phyloP scores from a whole-genome alignment of 2,797 vertebrate species.

The Spinus olivaceus region DNA sequence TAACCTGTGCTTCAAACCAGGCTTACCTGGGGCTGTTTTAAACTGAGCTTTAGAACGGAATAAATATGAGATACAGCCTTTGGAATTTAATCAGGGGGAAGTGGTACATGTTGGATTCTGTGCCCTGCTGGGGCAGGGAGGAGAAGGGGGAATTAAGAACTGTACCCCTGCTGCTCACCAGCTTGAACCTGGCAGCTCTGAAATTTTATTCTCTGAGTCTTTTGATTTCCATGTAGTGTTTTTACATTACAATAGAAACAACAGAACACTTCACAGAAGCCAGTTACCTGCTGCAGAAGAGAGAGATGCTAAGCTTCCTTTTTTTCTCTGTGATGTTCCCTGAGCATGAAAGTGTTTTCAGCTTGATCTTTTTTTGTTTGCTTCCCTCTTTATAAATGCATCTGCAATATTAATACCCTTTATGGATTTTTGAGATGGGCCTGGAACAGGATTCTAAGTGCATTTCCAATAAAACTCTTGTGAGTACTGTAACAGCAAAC shows the following conservation, averaged over 20 bases:
- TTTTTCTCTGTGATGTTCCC: not conserved
- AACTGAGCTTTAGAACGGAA: not conserved
- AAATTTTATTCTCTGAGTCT: not conserved
- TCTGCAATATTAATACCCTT: not conserved
- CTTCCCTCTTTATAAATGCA: not conserved
- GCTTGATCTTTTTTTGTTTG: not conserved
- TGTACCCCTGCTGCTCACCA: not conserved
- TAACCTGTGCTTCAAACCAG: not conserved
- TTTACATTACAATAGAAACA: conserved; percentile 52
- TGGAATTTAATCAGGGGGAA: not conserved
- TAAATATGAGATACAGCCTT: not conserved
- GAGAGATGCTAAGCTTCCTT: not conserved
- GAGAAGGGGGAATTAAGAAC: not conserved
- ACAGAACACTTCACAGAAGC: conserved; percentile 26
- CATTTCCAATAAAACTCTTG: not conserved
- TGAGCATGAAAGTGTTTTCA: conserved; percentile 37
- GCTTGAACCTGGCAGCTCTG: not conserved
- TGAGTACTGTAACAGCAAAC: not conserved
- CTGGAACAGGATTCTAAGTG: not conserved
- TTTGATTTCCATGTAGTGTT: not conserved
- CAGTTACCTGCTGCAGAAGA: conserved; percentile 8
- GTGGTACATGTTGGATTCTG: not conserved
- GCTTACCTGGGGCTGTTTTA: not conserved
- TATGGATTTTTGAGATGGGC: not conserved
- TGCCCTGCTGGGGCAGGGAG: not conserved